These are phyloP conservation scores for Coelogynopora nodosa DNA, from an alignment of 2,888 invertebrate genomes.

Conservation along the genomic window DNA sequence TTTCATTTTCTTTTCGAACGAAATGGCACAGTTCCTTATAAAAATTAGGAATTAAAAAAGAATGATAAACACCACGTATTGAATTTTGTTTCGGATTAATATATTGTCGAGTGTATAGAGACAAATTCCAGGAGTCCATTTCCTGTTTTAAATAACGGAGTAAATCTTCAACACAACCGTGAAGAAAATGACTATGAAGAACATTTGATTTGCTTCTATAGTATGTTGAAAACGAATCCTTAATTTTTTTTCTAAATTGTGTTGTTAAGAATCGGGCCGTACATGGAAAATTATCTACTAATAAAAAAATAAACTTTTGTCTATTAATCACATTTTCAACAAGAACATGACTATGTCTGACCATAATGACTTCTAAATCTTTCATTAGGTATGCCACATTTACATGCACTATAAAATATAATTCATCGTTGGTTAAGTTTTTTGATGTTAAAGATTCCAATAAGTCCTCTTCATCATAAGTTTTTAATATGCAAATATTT, in stretches of 20 bases:
- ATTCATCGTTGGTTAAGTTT: background rate
- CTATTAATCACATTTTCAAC: background rate
- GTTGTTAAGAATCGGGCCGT: background rate
- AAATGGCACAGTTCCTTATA: background rate
- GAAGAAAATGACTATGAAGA: background rate
- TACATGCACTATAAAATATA: background rate
- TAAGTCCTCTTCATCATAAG: background rate
- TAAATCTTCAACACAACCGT: background rate
- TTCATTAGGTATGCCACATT: background rate
- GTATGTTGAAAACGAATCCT: background rate
- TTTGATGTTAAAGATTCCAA: background rate
- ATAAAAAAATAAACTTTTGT: background rate
- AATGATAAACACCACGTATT: background rate
- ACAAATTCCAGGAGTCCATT: background rate
- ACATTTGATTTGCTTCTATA: background rate
- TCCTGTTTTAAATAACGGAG: background rate
- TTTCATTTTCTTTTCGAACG: background rate
- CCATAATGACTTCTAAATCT: background rate
- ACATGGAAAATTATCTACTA: background rate
- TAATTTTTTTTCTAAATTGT: background rate
- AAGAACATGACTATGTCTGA: background rate
- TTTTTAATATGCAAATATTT: background rate
- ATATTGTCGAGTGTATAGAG: background rate
- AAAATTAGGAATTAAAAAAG: background rate
- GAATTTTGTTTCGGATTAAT: background rate